These are phyloP conservation scores for Odontophorus gujanensis DNA, from an alignment of 2,113 vertebrate species.

Conservation along the genomic window DNA sequence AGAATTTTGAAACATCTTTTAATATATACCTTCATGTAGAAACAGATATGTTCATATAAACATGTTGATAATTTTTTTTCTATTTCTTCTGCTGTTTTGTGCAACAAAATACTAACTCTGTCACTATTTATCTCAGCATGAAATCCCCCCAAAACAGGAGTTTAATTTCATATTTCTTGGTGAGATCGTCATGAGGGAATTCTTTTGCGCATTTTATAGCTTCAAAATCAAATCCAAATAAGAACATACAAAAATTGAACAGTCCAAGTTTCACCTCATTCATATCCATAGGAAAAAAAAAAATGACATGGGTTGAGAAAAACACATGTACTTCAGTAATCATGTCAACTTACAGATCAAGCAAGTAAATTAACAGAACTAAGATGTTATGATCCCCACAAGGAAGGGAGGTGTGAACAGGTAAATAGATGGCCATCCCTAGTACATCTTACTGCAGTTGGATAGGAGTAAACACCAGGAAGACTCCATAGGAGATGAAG, in stretches of 20 bases:
- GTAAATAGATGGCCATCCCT: neutral
- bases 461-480: neutral
- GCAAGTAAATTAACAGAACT: neutral
- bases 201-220: neutral
- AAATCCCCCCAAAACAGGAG: neutral
- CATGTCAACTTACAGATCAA: neutral
- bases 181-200: neutral
- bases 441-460: neutral
- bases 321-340: neutral
- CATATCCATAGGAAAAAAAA: neutral
- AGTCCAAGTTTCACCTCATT: neutral
- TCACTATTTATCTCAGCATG: neutral
- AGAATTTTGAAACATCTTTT: neutral
- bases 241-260: neutral
- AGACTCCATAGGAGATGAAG: neutral
- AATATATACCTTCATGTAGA: neutral
- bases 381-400: neutral
- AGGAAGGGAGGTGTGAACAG: neutral
- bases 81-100: neutral
- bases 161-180: neutral
- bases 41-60: constrained; percentile 15
- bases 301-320: neutral
- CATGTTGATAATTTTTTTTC: constrained; percentile 30
- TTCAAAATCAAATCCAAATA: constrained; percentile 2
- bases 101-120: neutral